Evolutionary conservation across 1,140 invertebrate species (phyloP).

Genomic region (Drosophila melanica): DNA sequence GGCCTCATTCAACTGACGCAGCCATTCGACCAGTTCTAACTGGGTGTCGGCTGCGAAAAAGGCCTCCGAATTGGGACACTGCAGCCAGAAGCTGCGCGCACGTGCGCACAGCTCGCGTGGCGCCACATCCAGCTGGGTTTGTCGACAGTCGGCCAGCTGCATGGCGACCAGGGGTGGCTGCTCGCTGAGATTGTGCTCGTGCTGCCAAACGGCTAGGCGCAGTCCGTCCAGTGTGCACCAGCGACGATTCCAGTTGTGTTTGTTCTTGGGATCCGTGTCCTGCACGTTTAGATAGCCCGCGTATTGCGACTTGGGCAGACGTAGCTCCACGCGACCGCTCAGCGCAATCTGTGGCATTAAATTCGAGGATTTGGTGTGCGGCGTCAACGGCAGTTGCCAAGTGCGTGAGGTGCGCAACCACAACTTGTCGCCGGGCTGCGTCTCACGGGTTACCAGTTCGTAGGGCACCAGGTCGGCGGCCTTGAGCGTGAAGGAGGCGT

Average conservation of each 20-base stretch:
- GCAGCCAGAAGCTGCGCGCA: constrained; percentile 64
- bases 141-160: constrained; percentile 31
- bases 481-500: constrained; percentile 61
- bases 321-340: constrained; percentile 64
- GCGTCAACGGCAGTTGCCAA: constrained; percentile 53
- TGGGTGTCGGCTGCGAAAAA: constrained; percentile 75
- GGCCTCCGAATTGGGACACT: constrained; percentile 32
- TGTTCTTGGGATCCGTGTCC: constrained; percentile 50
- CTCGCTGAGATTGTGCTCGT: constrained; percentile 59
- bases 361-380: constrained; percentile 65
- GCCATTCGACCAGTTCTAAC: constrained; percentile 61
- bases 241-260: constrained; percentile 76
- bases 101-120: constrained; percentile 72
- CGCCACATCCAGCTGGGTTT: constrained; percentile 36
- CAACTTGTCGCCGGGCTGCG: constrained; percentile 43
- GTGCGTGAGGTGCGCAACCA: constrained; percentile 60
- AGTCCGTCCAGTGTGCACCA: constrained; percentile 75
- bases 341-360: constrained; percentile 54
- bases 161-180: constrained; percentile 45
- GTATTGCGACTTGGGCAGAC: constrained; percentile 55
- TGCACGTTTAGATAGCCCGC: constrained; percentile 75
- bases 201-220: constrained; percentile 57
- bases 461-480: constrained; percentile 62
- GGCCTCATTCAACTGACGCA: constrained; percentile 58
- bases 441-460: constrained; percentile 52